phyloP scores from a whole-genome alignment of 1,140 invertebrate genomes.

The Streblospio benedicti region DNA sequence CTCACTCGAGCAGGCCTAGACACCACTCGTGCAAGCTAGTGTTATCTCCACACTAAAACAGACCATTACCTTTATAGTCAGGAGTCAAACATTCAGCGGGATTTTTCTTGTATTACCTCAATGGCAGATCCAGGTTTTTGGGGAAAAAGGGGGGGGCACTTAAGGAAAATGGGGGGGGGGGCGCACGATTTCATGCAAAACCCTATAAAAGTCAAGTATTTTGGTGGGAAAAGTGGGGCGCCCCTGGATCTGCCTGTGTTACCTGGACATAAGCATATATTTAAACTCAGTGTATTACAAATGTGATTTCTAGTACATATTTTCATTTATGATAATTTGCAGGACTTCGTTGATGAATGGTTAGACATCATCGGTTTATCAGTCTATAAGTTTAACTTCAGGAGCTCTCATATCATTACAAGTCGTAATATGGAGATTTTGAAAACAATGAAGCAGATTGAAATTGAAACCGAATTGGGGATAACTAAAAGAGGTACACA shows the following conservation, averaged over 20 bases:
- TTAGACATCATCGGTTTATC: not conserved
- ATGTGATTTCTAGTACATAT: not conserved
- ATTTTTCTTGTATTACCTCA: no score
- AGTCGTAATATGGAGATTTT: not conserved
- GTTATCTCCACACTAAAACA: no score
- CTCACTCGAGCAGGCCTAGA: no score
- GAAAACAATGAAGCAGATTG: not conserved
- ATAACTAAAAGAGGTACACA: not conserved
- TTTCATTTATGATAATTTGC: not conserved
- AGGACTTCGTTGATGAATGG: constrained; percentile 1
- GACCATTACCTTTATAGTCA: no score
- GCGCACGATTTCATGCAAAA: not conserved
- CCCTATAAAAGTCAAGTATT: not conserved
- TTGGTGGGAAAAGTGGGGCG: not conserved
- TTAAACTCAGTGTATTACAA: not conserved
- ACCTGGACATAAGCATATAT: not conserved
- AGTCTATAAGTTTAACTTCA: not conserved
- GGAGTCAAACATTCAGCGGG: no score
- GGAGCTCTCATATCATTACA: not conserved
- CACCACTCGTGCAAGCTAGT: no score
- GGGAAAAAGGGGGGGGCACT: no score
- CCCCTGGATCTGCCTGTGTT: not conserved
- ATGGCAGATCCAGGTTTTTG: no score
- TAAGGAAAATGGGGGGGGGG: not conserved
- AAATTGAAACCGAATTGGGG: not conserved